Evolutionary conservation across 2,888 invertebrate genomes (phyloP).

Genomic region (Formica aserva): DNA sequence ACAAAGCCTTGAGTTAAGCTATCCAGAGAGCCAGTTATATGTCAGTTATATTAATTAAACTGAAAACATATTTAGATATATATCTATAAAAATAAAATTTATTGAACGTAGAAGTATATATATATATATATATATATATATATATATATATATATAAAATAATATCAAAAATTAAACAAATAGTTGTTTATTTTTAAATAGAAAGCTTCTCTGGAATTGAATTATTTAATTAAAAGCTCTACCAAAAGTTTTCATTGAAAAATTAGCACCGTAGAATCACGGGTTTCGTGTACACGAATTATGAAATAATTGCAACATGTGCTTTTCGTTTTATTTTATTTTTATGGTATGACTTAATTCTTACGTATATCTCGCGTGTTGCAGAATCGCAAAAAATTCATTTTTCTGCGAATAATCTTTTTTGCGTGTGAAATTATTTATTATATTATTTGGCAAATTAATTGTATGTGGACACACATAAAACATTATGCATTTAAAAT

Average conservation of each 20-base stretch:
- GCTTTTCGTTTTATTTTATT: neutral
- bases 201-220: neutral
- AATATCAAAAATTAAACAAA: neutral
- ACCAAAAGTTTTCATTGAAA: neutral
- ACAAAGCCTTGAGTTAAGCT: slow-evolving; percentile 6
- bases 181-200: neutral
- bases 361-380: neutral
- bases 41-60: neutral
- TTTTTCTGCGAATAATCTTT: slow-evolving; percentile 21
- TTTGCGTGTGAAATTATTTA: slow-evolving; percentile 13
- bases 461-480: neutral
- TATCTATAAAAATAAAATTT: neutral
- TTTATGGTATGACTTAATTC: slow-evolving; percentile 14
- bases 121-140: neutral
- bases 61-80: neutral
- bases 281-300: neutral
- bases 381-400: slow-evolving; percentile 18
- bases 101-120: neutral
- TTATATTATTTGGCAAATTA: neutral
- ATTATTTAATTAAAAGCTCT: slow-evolving; percentile 13
- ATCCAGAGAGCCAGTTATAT: neutral
- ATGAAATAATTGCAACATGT: slow-evolving; percentile 31
- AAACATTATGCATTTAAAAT: neutral
- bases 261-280: neutral
- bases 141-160: slow-evolving; percentile 3